Evolutionary conservation across 2,113 vertebrate genomes (phyloP).

Genomic region (Cynopterus brachyotis): DNA sequence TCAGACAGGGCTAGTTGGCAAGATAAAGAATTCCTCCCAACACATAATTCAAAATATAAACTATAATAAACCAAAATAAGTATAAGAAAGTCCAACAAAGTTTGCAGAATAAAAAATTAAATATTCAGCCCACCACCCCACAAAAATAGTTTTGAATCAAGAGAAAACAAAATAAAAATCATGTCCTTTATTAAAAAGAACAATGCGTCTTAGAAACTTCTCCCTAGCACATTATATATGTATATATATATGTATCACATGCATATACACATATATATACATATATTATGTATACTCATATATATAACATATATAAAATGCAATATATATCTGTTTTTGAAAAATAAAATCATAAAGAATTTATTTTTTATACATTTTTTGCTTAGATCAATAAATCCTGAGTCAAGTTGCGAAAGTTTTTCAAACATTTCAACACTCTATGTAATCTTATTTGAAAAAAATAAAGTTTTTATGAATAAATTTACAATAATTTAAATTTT

Average conservation of each 20-base stretch:
- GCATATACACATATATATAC: not conserved
- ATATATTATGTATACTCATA: not conserved
- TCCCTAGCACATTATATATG: not conserved
- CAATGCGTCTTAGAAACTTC: not conserved
- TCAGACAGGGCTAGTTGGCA: not conserved
- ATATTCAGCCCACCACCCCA: not conserved
- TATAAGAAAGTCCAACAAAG: not conserved
- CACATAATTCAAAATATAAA: not conserved
- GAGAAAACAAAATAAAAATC: not conserved
- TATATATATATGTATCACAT: no score
- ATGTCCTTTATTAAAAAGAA: not conserved
- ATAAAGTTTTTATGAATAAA: not conserved
- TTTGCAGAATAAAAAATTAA: not conserved
- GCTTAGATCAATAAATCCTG: not conserved
- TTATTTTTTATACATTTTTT: not conserved
- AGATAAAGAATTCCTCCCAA: not conserved
- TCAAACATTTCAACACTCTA: not conserved
- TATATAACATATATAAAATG: not conserved
- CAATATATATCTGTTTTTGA: not conserved
- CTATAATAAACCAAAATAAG: not conserved
- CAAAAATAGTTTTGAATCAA: not conserved
- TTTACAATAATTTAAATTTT: not conserved
- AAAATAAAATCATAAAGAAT: not conserved
- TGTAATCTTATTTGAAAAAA: not conserved
- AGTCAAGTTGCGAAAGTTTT: not conserved